Evolutionary conservation across 2,888 invertebrate genomes (phyloP), one percentile per base, ranked within the genome.

Genomic region (Ochropacha duplaris): DNA sequence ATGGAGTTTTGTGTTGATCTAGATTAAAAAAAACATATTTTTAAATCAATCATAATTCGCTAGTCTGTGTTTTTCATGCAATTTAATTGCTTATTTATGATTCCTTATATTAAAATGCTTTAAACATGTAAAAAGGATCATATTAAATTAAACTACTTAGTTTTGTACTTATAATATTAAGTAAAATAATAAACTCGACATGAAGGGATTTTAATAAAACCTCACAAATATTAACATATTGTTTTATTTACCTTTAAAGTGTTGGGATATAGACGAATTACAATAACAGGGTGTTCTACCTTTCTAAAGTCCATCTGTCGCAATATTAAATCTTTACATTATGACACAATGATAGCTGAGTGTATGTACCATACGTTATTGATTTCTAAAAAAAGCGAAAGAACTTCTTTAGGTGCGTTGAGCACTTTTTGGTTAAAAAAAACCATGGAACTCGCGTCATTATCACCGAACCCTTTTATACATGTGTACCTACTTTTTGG

Each of bases 161-260:
- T 66, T 60, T 62, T 65, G 22, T 69, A 57, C 34, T 68, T 59
- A 59, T 57, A 57, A 62, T 34, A n/a, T 44, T 71, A 71, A 58
- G 57, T 16, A 16, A 16, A 24, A 24, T 24, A 24, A 24, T 14
- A 50, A 11, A 24, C 3, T 24, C 34, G 61, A 66, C 59, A 62
- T 64, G 57, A 69, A 71, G 62, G 51, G 60, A 68, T 71, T 69
- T 71, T 64, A 69, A 58, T 69, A 69, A 71, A 69, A 62, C 60
- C 60, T 69, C 61, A 59, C 66, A 54, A 62, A 68, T 51, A 59
- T 59, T 50, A 28, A 1, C 4, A 22, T 9, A 16, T 66, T 22
- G 60, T 69, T 71, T 69, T 61, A 71, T 68, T 69, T 26, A 56
- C 54, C 60, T 69, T 28, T 22, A 52, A 54, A 59, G 34, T 60